These are phyloP conservation scores for Metalampra italica DNA, from an alignment of 2,888 invertebrate genomes.

Conservation along the genomic window DNA sequence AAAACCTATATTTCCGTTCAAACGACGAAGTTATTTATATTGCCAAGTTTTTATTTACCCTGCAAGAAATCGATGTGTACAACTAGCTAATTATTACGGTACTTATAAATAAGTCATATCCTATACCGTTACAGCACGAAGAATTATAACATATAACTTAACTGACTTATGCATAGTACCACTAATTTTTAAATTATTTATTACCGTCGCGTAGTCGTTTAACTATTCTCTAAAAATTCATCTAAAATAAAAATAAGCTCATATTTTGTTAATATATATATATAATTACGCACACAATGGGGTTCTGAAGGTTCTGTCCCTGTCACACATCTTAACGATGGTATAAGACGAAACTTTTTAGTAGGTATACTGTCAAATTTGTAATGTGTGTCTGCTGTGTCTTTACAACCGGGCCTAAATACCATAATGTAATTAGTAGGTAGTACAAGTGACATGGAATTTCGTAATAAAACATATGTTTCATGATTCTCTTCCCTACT, in stretches of 20 bases:
- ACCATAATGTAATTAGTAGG: not conserved
- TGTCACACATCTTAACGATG: not conserved
- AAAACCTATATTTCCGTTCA: no score
- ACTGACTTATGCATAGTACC: not conserved
- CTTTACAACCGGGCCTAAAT: no score
- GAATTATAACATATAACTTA: not conserved
- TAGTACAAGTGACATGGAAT: not conserved
- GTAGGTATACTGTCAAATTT: not conserved
- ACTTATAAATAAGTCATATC: not conserved
- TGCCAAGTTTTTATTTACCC: no score
- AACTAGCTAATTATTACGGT: not conserved
- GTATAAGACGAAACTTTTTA: not conserved
- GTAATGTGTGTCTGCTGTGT: not conserved
- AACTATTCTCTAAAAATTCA: constrained; percentile 14
- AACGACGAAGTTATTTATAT: no score
- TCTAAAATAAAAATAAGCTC: constrained; percentile 35
- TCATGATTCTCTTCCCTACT: no score
- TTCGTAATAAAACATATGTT: no score
- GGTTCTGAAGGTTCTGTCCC: no score
- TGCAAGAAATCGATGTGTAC: not conserved
- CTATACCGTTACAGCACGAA: not conserved
- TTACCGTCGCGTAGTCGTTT: not conserved
- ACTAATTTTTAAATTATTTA: not conserved
- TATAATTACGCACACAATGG: no score
- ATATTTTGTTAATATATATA: constrained; percentile 15